Percentiles rank a stretch among this genome's conserved stretches.
Evolutionary conservation across 2,888 invertebrate species (phyloP).

Genomic region (Notodonta dromedarius): DNA sequence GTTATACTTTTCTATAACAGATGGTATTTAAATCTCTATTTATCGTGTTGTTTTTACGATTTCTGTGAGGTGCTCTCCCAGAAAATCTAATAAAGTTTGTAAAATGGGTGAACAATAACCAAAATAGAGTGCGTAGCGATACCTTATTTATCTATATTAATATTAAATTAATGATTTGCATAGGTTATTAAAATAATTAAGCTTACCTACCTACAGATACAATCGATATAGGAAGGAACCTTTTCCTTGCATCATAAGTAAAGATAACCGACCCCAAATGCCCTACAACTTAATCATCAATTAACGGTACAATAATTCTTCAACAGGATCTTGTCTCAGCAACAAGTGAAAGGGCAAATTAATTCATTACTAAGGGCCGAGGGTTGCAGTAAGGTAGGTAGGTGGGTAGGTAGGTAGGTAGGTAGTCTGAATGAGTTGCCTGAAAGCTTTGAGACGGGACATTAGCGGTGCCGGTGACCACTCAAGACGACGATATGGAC

Average conservation of each 20-base stretch:
- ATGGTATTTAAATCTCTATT: slow-evolving; percentile 33
- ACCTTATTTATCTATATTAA: too few relatives aligned
- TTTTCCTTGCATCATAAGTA: too few relatives aligned
- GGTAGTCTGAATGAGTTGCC: slow-evolving; percentile 15
- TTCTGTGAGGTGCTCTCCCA: too few relatives aligned
- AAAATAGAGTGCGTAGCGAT: too few relatives aligned
- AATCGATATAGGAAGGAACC: too few relatives aligned
- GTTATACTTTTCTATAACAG: slow-evolving; percentile 42
- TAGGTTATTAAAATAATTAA: too few relatives aligned
- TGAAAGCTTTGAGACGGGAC: slow-evolving; percentile 60
- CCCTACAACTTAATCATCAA: slow-evolving; percentile 12
- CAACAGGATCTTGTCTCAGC: slow-evolving; percentile 15
- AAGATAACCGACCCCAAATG: neutral
- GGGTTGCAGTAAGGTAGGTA: slow-evolving; percentile 9
- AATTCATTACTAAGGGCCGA: slow-evolving; percentile 43
- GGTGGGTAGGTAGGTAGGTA: slow-evolving; percentile 4
- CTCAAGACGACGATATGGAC: slow-evolving; percentile 65
- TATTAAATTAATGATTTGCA: too few relatives aligned
- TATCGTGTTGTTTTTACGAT: neutral
- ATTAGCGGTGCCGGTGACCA: slow-evolving; percentile 62
- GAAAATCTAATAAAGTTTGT: too few relatives aligned
- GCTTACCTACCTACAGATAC: too few relatives aligned
- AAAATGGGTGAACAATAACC: too few relatives aligned
- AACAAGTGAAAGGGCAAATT: slow-evolving; percentile 33
- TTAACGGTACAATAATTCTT: slow-evolving; percentile 30